Base-by-base conservation (phyloP, 2,888 invertebrate genomes). In the Pterobdella sp. region DNA sequence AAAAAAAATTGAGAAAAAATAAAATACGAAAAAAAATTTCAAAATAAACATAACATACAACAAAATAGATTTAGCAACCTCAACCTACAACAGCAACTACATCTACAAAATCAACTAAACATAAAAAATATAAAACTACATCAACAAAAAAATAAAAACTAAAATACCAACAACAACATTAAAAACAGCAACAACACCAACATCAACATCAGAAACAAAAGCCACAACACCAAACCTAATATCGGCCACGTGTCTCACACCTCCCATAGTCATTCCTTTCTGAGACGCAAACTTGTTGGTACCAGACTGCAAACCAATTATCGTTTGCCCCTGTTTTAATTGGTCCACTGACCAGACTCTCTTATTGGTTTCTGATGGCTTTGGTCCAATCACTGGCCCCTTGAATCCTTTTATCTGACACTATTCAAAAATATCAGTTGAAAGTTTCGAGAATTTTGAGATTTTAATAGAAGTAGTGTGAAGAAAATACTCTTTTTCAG, bases 271-370 rank as follows among this genome's bases (percentile, higher is more conserved):
- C 82, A 77, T 76, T 18, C 83, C 83, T 36, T 78, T 75, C 76
- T 83, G 83, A 52, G 79, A 79, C 52, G 81, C 82, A 71, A 77
- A 78, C 73, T 82, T 80, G 76, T 83, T 83, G 35, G 80, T 78
- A 22, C 81, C 82, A 18, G 80, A 78, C 65, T 77, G 70, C 75
- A 75, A 72, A 32, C 75, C 75, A 80, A 73, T 66, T 60, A 76
- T 65, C 1, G 73, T 69, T 37, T 74, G 72, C 0, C 78, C 73
- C 80, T 75, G 66, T 31, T 71, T 72, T 22, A 76, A 42, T 76
- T 83, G 82, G 73, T 81, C 82, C 34, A 78, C 77, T 22, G 81
- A 79, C 77, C 82, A 83, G 52, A 80, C 75, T 29, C 80, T 78
- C 36, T 74, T 72, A 74, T 81, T 79, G 72, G 77, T 78, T 73